Evolutionary conservation across 2,113 vertebrate genomes (phyloP), one percentile per base, ranked within the genome.

Genomic region (Microcebus ravelobensis): DNA sequence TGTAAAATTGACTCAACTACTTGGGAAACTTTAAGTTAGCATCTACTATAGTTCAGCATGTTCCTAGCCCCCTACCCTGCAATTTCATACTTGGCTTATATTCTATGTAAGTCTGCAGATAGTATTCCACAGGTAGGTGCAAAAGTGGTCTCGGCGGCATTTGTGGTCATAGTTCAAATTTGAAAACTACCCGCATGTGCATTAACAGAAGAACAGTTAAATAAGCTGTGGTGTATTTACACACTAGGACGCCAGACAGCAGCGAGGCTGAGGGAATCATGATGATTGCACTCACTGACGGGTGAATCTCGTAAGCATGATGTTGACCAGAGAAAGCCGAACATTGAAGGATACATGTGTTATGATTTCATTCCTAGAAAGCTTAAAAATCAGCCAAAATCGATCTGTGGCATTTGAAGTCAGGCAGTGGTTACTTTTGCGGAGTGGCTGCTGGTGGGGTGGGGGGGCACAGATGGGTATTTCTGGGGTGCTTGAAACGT

Each of bases 251-350:
- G 23, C 1, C 17, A 23, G 61, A n/a, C 17, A 31, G 18, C 5
- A 39, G 1, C 2, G 29, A n/a, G 57, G 23, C 34, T 20, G n/a
- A 34, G 52, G 63, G 50, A 70, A 21, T 10, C 50, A 13, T 3
- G 3, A 4, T 45, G 42, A 48, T 12, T 27, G 4, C 12, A 65
- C n/a, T n/a, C 21, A 13, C 5, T 2, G 36, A 6, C 45, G 8
- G 18, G 6, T 3, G 8, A 48, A 36, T 50, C 42, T 10, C 9
- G 15, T 3, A 70, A 10, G 10, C 1, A 3, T 4, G 13, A 4
- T 7, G 34, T 5, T 36, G 68, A 45, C 14, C 45, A 50, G 59
- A 82, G 80, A 52, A 63, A 59, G 13, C 9, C 52, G n/a, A 48
- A 29, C 27, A 55, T 45, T 31, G 42, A n/a, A 39, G 18, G 9